Base-by-base conservation (phyloP, 1,140 invertebrate species). In the Musca vetustissima region DNA sequence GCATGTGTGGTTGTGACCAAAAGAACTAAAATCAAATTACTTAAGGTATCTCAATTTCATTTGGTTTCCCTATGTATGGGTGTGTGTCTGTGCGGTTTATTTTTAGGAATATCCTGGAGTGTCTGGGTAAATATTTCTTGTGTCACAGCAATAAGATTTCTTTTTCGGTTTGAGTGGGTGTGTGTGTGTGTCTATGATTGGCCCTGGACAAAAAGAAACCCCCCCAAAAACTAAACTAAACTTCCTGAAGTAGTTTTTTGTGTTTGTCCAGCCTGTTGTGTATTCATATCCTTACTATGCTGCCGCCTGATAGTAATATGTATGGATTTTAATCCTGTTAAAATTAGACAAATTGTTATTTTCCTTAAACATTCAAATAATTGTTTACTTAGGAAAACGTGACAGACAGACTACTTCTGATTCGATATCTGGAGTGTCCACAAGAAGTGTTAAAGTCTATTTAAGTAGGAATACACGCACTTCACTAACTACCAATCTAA, bases 331-430 rank as follows among this genome's bases (percentile, higher is more conserved):
- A 67, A 73, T 67, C 70, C 73, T 74, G 70, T 73, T 75, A 53
- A 73, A 74, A 75, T 75, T 75, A 74, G 74, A 75, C 74, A 74
- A 75, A 75, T 74, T 75, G 74, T 74, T 69, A 55, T 36, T 64
- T 52, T 69, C 59, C 57, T 69, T 64, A 43, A 69, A 69, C 64
- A 69, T 43, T 52, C 47, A 69, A 69, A 69, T 66, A 64, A 69
- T 66, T 43, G 64, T 43, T 66, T 69, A 55, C 47, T 55, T 61
- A 61, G 57, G 57, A 36, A 61, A 61, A 61, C 57, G 28, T 61
- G 57, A 61, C 57, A 61, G 57, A 61, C 57, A 8, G 28, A 28
- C 28, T 28, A 8, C 36, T 43, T 43, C 6, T 43, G 6, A 13
- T 4, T 43, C 4, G 3, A 11, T 43, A 13, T 43, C 36, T 43